Base-by-base conservation (phyloP, 1,140 invertebrate genomes). In the Magallana angulata region DNA sequence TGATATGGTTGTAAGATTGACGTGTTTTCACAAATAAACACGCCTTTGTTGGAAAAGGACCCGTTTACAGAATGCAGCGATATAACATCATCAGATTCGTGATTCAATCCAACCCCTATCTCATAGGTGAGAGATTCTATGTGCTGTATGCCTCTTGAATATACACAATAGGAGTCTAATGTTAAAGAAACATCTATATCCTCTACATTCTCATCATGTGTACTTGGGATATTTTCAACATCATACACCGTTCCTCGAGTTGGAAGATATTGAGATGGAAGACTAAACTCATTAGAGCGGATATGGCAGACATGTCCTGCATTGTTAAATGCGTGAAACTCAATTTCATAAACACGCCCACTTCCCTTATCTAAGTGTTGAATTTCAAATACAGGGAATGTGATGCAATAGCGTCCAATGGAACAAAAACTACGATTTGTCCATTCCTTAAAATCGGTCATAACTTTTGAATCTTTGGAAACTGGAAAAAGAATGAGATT, bases 121-220 rank as follows among this genome's bases (percentile, higher is more conserved):
- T 71, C 68, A 71, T 36, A 71, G 12, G 36, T 71, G 68, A 71
- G 24, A 8, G 24, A 30, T 36, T 71, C 68, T 30, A 30, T 30
- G 24, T 71, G 68, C 30, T 11, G 8, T 6, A 71, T 30, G 36
- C 36, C 24, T 30, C 30, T 30, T 24, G 24, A 71, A 30, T 71
- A 30, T 24, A 71, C 24, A 30, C 68, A 71, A 24, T 71, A 71
- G 8, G 18, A 30, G 24, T 71, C 24, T 30, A 71, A 71, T 71
- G 68, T 71, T 3, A 71, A 24, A 30, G 68, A 71, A 71, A 71
- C 24, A 71, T 71, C 24, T 71, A 30, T 24, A 71, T 71, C 68
- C 11, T 30, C 24, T 7, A 71, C 24, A 11, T 71, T 30, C 18
- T 16, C 14, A 71, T 36, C 24, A 30, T 71, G 24, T 8, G 36